Evolutionary conservation across 1,140 invertebrate genomes (phyloP), one percentile per base, ranked within the genome.

Genomic region (Holcopasites calliopsidis): DNA sequence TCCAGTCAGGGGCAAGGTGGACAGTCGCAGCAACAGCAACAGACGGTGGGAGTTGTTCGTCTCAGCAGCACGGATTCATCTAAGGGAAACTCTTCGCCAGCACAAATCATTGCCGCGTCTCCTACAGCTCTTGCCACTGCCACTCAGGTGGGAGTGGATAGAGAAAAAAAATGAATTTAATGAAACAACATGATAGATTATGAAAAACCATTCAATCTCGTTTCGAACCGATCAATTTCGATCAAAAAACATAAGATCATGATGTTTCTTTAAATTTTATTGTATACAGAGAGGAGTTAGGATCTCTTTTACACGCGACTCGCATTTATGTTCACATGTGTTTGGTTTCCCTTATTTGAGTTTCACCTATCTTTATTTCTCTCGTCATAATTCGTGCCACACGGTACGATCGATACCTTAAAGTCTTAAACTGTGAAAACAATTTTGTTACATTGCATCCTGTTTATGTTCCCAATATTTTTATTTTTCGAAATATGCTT

Each of bases 111-210:
- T 88, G 87, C 87, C 80, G 87, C 93, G 87, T 93, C 93, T 86
- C 92, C 92, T 87, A 91, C 92, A 91, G 79, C 93, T 86, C 93
- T 93, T 87, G 92, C 92, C 89, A 93, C 93, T 87, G 92, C 93
- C 89, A 93, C 94, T 86, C 94, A 95, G 92, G 95, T 96, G 93
- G 95, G 95, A 89, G 91, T 92, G 89, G 89, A 87, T 85, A 76
- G 87, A 87, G 88, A 65, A 79, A 55, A 75, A 38, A 70, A 62
- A 62, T 28, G 52, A 69, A 65, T 79, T 55, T 11, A 47, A 66
- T 18, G 64, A 69, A 76, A 62, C 57, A 76, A 50, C 26, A 58
- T 70, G 74, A 70, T 64, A 23, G 13, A 58, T n/a, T n/a, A n/a
- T n/a, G 42, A 40, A 21, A 33, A 16, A 33, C 23, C 26, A 47